phyloP scores from a whole-genome alignment of 1,140 invertebrate species.

The Choristoneura fumiferana region DNA sequence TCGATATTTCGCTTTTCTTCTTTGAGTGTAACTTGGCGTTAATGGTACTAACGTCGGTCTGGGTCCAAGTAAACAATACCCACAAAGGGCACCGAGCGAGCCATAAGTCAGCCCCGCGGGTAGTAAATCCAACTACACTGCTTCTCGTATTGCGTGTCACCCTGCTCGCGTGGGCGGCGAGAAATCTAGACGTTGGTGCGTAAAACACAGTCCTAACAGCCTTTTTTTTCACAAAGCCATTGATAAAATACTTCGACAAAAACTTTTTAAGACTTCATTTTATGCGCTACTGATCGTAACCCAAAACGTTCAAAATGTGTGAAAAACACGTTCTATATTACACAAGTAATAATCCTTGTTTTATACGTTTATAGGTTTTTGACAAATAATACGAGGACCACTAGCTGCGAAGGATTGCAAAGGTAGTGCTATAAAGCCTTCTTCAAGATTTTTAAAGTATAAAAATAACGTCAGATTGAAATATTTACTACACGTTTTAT shows the following conservation, averaged over 20 bases:
- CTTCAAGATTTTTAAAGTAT: constrained; percentile 1
- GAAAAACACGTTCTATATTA: no score
- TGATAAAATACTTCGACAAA: no score
- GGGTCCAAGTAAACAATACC: neutral
- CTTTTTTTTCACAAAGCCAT: no score
- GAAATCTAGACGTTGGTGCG: neutral
- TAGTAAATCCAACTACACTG: neutral
- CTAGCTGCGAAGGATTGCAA: constrained; percentile 2
- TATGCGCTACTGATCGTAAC: no score
- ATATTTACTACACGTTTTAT: no score
- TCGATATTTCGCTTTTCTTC: no score
- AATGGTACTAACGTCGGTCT: neutral
- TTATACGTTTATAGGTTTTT: neutral
- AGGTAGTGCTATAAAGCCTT: constrained; percentile 5
- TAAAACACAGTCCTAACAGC: neutral
- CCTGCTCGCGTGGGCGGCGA: neutral
- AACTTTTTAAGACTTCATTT: no score
- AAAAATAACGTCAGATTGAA: no score
- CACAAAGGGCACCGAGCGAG: constrained; percentile 13
- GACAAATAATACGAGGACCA: constrained; percentile 4
- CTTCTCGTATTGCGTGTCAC: neutral
- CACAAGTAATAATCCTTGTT: neutral
- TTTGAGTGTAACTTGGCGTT: no score
- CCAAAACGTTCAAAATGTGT: no score
- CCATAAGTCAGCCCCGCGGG: constrained; percentile 6